Evolutionary conservation across 2,797 vertebrate genomes (phyloP), one percentile per base, ranked within the genome.

Genomic region (Lophius americanus): DNA sequence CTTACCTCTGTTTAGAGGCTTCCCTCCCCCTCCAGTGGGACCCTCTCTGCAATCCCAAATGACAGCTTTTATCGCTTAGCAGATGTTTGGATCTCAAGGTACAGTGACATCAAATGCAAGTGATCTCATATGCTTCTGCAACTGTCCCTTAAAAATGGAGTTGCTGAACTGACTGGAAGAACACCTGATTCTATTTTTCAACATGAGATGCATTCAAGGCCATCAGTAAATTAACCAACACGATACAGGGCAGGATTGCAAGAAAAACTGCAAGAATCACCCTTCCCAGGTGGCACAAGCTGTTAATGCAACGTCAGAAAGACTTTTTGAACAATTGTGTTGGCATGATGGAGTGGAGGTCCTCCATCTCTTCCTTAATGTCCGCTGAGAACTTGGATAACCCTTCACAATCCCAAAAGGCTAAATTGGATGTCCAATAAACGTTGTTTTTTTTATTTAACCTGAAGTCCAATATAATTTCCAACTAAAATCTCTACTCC

Each of bases 21-120:
- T 62, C 64, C 73, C 64, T 74, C 68, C 76, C 60, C 77, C 79
- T 76, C 76, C 65, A 65, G 64, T 35, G 55, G 79, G 83, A 88
- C 73, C 76, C 72, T 81, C 68, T 50, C 72, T 73, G 70, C 78
- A 85, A 75, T 84, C 85, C 82, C 84, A 87, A 68, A 41, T 69
- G 76, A 84, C 77, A 87, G 66, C 65, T 70, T 75, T 70, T 52
- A 52, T 82, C 65, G 76, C 74, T 84, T 73, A 69, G 74, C 32
- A 62, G 59, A 61, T 71, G 64, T 72, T 88, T 58, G 73, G 74
- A 73, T 72, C 75, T 75, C 55, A 74, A 41, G 39, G n/a, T n/a
- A 51, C 78, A 66, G 60, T 11, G 1, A 68, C 50, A 70, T 64
- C 55, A 76, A 73, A 64, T 60, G 51, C 11, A 7, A 68, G 13